Percentiles rank a stretch among this genome's conserved stretches.
phyloP scores from a whole-genome alignment of 2,797 vertebrate genomes.

The Simalia tracyae region DNA sequence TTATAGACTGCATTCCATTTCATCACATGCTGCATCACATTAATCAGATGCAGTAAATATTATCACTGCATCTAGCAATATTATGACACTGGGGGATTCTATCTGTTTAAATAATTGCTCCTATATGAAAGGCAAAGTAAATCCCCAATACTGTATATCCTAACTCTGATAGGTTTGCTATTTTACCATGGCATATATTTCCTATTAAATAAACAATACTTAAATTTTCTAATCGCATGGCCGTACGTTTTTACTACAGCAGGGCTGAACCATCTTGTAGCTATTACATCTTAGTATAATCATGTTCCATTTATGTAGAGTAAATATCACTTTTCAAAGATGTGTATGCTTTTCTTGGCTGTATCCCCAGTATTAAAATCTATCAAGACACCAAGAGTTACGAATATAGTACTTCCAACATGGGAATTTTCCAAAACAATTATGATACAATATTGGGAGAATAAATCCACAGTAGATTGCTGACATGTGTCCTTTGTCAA shows the following conservation, averaged over 20 bases:
- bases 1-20: background rate
- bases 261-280: background rate
- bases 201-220: background rate
- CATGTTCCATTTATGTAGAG: background rate
- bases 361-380: background rate
- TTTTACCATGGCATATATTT: background rate
- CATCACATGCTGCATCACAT: background rate
- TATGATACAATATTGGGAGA: background rate
- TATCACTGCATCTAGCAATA: background rate
- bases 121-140: background rate
- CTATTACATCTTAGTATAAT: background rate
- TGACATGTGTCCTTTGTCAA: background rate
- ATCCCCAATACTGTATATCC: background rate
- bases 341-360: background rate
- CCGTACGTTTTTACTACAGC: background rate
- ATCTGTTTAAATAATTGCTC: background rate
- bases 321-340: background rate
- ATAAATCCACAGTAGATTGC: background rate
- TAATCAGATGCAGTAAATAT: background rate
- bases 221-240: background rate
- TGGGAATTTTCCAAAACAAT: background rate
- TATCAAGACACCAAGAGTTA: background rate
- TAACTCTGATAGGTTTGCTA: background rate
- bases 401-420: background rate
- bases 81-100: background rate